These are phyloP conservation scores for Acanthosepion lycidas DNA, from an alignment of 2,888 invertebrate species.

Conservation along the genomic window DNA sequence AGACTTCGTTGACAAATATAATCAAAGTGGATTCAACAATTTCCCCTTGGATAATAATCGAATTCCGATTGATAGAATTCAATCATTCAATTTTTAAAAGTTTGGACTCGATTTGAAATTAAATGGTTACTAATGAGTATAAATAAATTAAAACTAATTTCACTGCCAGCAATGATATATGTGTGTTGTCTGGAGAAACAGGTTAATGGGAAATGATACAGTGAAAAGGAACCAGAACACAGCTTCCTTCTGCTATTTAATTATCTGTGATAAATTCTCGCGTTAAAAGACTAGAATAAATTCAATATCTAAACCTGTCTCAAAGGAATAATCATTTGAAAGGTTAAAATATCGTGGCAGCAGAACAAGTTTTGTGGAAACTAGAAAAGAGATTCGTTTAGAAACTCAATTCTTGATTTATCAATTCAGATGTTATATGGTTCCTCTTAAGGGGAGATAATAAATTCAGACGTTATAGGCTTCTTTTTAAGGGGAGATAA, in stretches of 20 bases:
- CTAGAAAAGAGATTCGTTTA: too few species aligned
- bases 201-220: neutral
- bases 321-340: too few species aligned
- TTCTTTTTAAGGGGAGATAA: too few species aligned
- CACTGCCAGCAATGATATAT: neutral
- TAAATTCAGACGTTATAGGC: too few species aligned
- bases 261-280: neutral
- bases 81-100: neutral
- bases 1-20: neutral
- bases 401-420: too few species aligned
- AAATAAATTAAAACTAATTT: conserved; percentile 6
- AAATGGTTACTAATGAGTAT: neutral
- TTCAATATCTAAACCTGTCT: too few species aligned
- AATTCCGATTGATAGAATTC: neutral
- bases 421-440: too few species aligned
- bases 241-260: neutral
- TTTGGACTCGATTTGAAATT: neutral
- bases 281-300: neutral
- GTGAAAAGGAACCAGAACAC: neutral
- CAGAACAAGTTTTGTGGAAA: too few species aligned
- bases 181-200: neutral
- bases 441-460: too few species aligned
- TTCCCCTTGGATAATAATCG: neutral
- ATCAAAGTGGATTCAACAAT: neutral
- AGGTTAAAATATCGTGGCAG: too few species aligned